phyloP scores from a whole-genome alignment of 2,888 invertebrate species.

The Thelaira solivaga region DNA sequence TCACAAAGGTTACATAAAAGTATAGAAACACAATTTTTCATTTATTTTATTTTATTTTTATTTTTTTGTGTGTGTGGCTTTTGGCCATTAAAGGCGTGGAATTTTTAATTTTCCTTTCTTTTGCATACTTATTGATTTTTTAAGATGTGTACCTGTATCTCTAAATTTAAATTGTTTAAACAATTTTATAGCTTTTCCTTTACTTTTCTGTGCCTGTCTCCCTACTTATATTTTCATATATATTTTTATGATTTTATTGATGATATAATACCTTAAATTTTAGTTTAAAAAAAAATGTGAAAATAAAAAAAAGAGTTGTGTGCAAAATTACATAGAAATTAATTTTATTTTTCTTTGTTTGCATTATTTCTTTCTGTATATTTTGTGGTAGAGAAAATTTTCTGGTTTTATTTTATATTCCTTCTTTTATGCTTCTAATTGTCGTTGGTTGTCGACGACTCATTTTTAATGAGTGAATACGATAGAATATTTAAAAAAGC shows the following conservation, averaged over 20 bases:
- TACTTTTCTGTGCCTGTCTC: too few species aligned
- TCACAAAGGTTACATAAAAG: slow-evolving; percentile 37
- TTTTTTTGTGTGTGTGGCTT: too few species aligned
- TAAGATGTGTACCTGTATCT: not conserved
- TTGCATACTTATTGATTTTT: not conserved
- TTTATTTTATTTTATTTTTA: too few species aligned
- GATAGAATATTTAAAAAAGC: slow-evolving; percentile 35
- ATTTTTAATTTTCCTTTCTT: not conserved
- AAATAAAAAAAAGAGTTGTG: not conserved
- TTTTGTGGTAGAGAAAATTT: slow-evolving; percentile 59
- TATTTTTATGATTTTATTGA: not conserved
- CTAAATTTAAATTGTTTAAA: not conserved
- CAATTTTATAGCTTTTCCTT: not conserved
- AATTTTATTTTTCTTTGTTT: slow-evolving; percentile 28
- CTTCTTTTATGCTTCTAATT: slow-evolving; percentile 34
- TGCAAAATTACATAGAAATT: slow-evolving; percentile 24
- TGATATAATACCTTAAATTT: slow-evolving; percentile 43
- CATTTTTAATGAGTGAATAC: slow-evolving; percentile 53
- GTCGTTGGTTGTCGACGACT: slow-evolving; percentile 40
- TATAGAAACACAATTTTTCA: slow-evolving; percentile 10
- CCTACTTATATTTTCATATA: too few species aligned
- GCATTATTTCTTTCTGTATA: slow-evolving; percentile 42
- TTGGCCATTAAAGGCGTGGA: slow-evolving; percentile 42
- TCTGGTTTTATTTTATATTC: slow-evolving; percentile 30
- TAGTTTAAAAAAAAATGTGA: not conserved